A percentile compares a stretch with the other conserved stretches of the same genome.
Conservation (phyloP, 2,888 invertebrate species). For the Spodoptera picta region DNA sequence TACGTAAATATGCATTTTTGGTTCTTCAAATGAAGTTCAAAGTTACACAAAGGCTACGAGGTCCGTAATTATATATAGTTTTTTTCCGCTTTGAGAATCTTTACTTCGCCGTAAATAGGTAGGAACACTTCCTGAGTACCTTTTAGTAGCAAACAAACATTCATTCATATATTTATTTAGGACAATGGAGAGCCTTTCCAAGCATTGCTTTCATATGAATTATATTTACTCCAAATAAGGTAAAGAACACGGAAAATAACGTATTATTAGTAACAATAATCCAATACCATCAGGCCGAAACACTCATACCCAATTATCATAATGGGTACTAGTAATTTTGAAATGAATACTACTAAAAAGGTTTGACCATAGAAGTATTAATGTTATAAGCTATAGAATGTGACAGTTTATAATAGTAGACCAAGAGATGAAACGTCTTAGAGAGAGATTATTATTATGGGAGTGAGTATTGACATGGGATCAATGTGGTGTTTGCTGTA, state of each 20-base stretch:
- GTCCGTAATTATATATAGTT: too few species aligned
- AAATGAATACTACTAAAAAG: slow-evolving; percentile 30
- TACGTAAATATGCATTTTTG: too few species aligned
- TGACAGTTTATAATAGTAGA: too few species aligned
- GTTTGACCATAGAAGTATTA: slow-evolving; percentile 11
- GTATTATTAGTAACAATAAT: slow-evolving; percentile 20
- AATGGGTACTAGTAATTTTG: slow-evolving; percentile 38
- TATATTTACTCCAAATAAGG: background rate
- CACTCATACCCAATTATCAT: slow-evolving; percentile 46
- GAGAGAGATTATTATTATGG: too few species aligned
- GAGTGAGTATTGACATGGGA: too few species aligned
- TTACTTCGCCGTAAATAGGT: too few species aligned
- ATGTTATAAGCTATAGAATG: slow-evolving; percentile 11
- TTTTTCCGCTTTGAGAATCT: too few species aligned
- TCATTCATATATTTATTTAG: background rate
- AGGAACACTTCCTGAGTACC: background rate
- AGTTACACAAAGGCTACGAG: too few species aligned
- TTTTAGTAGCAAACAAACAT: background rate
- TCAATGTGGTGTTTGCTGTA: too few species aligned
- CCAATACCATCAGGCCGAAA: slow-evolving; percentile 21
- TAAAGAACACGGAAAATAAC: background rate
- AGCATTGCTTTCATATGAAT: slow-evolving; percentile 11
- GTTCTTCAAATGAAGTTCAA: too few species aligned
- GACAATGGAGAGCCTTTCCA: background rate
- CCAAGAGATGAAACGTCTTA: too few species aligned